Conservation (phyloP, 2,888 invertebrate genomes). For the Thera obeliscata region DNA sequence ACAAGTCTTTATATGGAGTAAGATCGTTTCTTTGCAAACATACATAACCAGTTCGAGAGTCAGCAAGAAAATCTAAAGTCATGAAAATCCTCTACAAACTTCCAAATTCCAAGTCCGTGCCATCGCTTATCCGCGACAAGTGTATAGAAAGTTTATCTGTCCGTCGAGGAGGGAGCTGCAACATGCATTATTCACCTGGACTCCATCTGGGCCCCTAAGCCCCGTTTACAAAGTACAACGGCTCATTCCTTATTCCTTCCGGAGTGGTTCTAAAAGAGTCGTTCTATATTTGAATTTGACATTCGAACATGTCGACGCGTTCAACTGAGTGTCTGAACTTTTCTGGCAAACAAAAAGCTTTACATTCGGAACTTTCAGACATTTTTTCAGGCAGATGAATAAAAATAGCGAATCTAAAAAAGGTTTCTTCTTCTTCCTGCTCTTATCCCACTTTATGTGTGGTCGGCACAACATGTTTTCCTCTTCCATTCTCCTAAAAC, state of each 20-base stretch:
- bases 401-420: no score
- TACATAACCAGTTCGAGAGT: no score
- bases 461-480: no score
- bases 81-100: conserved; percentile 18
- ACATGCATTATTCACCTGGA: conserved; percentile 51
- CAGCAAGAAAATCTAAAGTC: conserved; percentile 24
- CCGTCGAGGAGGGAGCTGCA: conserved; percentile 36
- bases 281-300: conserved; percentile 20
- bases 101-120: conserved; percentile 24
- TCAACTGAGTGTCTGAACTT: background rate
- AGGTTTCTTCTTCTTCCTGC: no score
- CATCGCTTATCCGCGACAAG: conserved; percentile 37
- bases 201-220: conserved; percentile 38
- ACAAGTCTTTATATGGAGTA: no score
- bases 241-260: conserved; percentile 29
- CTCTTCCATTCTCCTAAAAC: no score
- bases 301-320: conserved; percentile 16
- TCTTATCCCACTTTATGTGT: no score
- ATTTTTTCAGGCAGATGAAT: background rate
- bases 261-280: background rate
- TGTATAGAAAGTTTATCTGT: conserved; percentile 38
- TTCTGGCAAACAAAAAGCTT: background rate
- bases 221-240: conserved; percentile 43
- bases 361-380: no score
- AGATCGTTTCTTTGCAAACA: no score